Conservation (phyloP, 2,797 vertebrate genomes). For the Remorina albescens region DNA sequence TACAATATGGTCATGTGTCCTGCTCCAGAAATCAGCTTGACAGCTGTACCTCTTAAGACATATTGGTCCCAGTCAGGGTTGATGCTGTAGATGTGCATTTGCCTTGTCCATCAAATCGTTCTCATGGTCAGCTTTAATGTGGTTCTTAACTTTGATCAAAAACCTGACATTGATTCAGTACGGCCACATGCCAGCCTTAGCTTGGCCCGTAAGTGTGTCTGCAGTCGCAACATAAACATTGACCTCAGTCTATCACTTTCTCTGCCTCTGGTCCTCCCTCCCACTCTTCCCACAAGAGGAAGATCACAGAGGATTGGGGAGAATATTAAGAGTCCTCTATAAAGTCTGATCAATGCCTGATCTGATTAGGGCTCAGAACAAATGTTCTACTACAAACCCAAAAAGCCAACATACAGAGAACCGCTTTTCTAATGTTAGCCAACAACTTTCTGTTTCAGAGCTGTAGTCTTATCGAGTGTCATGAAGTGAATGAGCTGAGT, state of each 20-base stretch:
- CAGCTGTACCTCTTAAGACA: constrained; percentile 61
- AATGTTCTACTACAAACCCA: constrained; percentile 63
- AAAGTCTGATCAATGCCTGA: constrained; percentile 72
- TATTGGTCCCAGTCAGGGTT: constrained; percentile 39
- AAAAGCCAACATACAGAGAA: constrained; percentile 62
- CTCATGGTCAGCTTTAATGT: constrained; percentile 29
- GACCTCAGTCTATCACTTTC: constrained; percentile 13
- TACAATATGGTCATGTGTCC: constrained; percentile 48
- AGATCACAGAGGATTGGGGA: constrained; percentile 54
- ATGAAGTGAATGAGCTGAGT: constrained; percentile 41
- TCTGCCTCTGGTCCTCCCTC: constrained; percentile 28
- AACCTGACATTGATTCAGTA: constrained; percentile 54
- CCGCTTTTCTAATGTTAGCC: constrained; percentile 57
- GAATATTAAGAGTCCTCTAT: constrained; percentile 58
- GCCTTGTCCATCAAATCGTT: constrained; percentile 44
- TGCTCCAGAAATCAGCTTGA: constrained; percentile 53
- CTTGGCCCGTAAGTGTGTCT: constrained; percentile 53
- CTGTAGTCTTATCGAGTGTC: constrained; percentile 41
- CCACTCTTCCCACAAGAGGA: constrained; percentile 32
- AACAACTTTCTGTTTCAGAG: constrained; percentile 59
- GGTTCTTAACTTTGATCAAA: constrained; percentile 53
- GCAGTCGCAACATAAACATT: constrained; percentile 23
- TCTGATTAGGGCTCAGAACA: constrained; percentile 71
- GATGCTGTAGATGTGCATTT: constrained; percentile 45
- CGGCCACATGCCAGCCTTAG: constrained; percentile 40